A percentile compares a stretch with the other conserved stretches of the same genome.
phyloP scores from a whole-genome alignment of 2,797 vertebrate species.

The Pteropus rufus region DNA sequence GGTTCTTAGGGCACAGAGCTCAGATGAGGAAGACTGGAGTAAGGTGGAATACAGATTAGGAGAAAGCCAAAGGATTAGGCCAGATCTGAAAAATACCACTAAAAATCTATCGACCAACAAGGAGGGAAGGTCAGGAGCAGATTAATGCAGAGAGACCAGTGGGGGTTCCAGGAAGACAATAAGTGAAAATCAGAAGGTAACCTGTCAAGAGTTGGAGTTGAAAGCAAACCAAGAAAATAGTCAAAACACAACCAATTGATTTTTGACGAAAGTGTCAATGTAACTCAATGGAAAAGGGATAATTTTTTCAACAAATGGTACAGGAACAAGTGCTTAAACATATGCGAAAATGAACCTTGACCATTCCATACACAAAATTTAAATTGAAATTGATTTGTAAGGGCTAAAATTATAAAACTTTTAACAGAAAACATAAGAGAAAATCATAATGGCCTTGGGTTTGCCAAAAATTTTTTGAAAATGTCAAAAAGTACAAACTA shows the following conservation, averaged over 20 bases:
- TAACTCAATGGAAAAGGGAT: neutral
- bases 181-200: neutral
- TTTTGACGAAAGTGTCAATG: neutral
- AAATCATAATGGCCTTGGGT: neutral
- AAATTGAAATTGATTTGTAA: neutral
- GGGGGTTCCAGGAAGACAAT: neutral
- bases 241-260: neutral
- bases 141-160: neutral
- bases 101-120: neutral
- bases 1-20: neutral
- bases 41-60: neutral
- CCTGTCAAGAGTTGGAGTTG: neutral
- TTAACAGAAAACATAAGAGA: constrained; percentile 11
- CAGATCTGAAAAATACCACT: neutral
- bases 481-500: neutral
- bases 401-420: neutral
- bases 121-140: neutral
- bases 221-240: constrained; percentile 18
- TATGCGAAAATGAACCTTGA: neutral
- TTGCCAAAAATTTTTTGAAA: constrained; percentile 15
- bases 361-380: neutral
- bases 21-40: neutral
- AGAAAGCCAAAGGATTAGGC: neutral
- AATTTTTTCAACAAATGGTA: neutral
- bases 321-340: neutral